Base-by-base conservation (phyloP, 2,888 invertebrate species). In the Zhengitettix transpicula region DNA sequence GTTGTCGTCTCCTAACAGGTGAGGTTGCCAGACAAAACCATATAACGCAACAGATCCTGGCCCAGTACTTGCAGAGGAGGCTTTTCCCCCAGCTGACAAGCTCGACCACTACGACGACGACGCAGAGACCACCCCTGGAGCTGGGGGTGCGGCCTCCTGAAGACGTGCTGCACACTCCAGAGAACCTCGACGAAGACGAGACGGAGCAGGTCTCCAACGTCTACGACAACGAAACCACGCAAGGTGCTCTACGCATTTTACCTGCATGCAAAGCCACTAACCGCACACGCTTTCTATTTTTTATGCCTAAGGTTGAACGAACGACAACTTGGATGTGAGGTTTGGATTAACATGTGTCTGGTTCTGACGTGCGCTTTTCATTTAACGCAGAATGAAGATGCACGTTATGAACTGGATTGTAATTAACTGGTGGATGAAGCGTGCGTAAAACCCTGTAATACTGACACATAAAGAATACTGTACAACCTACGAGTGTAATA, bases 41-140 rank as follows among this genome's bases (percentile, higher is more conserved):
- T 72, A 86, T 86, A 71, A 87, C 86, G 42, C 81, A 84, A 73
- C 84, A 85, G 76, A 85, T 87, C 65, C 77, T 87, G 65, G 83
- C 85, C 69, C 84, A 84, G 62, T 87, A 80, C 69, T 75, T 87
- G 64, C 85, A 86, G 71, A 81, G 84, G 69, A 80, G 82, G 53
- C 71, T 86, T 54, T 85, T 85, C 59, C 77, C 85, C 7, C 75
- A 77, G 65, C 65, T 75, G 69, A n/a, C 40, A n/a, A 16, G 16
- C 17, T n/a, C 40, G 58, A 52, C 28, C 42, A 51, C 55, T n/a
- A 42, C 59, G 15, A 41, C 54, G 14, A 40, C 58, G 44, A 17
- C 54, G 10, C 55, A 12, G 55, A 28, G 40, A 8, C 53, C 16
- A 8, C 16, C 12, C 9, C 16, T 12, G 53, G 28, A 28, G 53